Conservation (phyloP, 1,140 invertebrate genomes). For the Drosophila pseudoobscura region DNA sequence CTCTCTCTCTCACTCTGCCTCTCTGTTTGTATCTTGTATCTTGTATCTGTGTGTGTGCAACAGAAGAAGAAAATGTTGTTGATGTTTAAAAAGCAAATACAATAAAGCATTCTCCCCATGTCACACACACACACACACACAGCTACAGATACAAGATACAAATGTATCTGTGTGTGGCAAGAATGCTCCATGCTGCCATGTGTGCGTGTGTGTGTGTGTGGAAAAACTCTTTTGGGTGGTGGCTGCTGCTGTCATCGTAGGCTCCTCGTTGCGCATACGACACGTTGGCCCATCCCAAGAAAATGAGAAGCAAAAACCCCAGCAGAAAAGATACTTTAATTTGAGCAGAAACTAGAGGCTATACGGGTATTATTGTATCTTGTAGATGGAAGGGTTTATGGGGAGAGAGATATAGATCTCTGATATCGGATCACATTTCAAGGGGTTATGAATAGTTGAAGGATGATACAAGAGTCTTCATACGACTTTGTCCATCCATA, state of each 20-base stretch:
- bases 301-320: slow-evolving; percentile 2
- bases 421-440: too few species aligned
- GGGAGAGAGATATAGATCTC: too few species aligned
- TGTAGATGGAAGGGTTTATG: too few species aligned
- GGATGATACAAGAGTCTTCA: too few species aligned
- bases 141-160: slow-evolving; percentile 3
- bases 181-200: slow-evolving; percentile 52
- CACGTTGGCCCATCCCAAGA: slow-evolving; percentile 51
- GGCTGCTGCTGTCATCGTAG: slow-evolving; percentile 20
- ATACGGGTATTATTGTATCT: neutral
- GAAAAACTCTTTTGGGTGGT: slow-evolving; percentile 59
- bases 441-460: too few species aligned
- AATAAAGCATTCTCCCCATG: slow-evolving; percentile 59
- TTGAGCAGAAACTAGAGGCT: slow-evolving; percentile 36
- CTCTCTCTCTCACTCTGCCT: neutral
- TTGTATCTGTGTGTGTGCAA: slow-evolving; percentile 44
- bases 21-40: slow-evolving; percentile 4
- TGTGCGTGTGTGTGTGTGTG: slow-evolving; percentile 14
- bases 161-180: slow-evolving; percentile 27
- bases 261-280: slow-evolving; percentile 54
- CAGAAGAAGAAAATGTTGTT: slow-evolving; percentile 68
- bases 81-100: slow-evolving; percentile 71
- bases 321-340: slow-evolving; percentile 36
- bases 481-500: too few species aligned
- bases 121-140: slow-evolving; percentile 27